Evolutionary conservation across 2,888 invertebrate species (phyloP).

Genomic region (Eutolmus rufibarbis): DNA sequence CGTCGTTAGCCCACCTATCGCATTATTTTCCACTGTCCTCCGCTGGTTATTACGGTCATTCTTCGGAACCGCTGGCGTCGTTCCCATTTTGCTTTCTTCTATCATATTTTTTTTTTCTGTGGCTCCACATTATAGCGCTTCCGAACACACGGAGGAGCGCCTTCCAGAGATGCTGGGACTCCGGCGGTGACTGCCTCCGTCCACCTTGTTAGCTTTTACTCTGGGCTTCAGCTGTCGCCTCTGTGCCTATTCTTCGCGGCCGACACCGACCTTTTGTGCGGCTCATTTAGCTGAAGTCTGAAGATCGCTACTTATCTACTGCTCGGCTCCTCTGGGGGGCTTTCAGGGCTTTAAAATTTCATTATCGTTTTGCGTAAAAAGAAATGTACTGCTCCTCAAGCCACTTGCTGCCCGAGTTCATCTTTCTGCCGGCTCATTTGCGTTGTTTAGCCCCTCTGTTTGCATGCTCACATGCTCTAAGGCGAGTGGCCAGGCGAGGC

Average conservation of each 20-base stretch:
- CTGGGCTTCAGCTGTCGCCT: neutral
- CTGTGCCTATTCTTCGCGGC: neutral
- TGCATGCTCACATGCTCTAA: neutral
- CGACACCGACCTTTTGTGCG: neutral
- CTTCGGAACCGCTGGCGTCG: neutral
- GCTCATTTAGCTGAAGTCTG: neutral
- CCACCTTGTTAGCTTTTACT: neutral
- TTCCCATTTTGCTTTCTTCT: conserved; percentile 33
- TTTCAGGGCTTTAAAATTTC: conserved; percentile 9
- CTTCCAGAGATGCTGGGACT: neutral
- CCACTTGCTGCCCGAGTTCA: neutral
- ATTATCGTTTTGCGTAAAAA: conserved; percentile 21
- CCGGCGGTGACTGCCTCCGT: neutral
- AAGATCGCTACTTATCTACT: conserved; percentile 18
- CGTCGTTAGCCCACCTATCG: neutral
- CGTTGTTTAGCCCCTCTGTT: neutral
- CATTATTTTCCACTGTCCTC: conserved; percentile 6
- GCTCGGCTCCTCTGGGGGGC: neutral
- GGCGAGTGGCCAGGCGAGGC: neutral
- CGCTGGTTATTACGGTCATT: conserved; percentile 20
- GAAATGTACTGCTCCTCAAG: conserved; percentile 12
- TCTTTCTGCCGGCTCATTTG: neutral
- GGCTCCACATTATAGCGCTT: neutral
- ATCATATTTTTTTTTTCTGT: neutral
- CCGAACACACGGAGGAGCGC: neutral